Conservation (phyloP, 1,140 invertebrate species). For the Neuroterus valhalla region DNA sequence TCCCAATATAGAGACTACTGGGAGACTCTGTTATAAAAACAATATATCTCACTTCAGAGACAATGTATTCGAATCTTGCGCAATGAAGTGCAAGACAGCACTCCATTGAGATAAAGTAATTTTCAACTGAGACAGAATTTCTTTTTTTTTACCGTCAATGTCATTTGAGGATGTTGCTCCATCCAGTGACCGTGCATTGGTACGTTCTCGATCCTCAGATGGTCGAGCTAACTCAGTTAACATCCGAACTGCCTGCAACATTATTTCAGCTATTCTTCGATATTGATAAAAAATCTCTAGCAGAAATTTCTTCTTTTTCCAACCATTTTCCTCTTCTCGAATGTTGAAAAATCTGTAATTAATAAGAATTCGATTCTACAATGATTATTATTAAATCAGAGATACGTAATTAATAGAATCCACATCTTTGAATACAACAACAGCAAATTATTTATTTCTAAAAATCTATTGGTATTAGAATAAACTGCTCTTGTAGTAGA, state of each 20-base stretch:
- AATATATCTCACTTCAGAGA: too few species aligned
- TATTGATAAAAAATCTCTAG: constrained; percentile 37
- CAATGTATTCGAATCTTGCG: too few species aligned
- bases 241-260: constrained; percentile 67
- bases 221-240: constrained; percentile 63
- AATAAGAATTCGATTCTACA: background rate
- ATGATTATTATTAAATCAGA: background rate
- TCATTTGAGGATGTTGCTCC: constrained; percentile 47
- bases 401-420: background rate
- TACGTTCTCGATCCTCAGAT: constrained; percentile 58
- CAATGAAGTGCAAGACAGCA: too few species aligned
- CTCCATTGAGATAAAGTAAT: too few species aligned
- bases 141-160: constrained; percentile 50
- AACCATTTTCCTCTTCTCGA: constrained; percentile 1
- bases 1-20: too few species aligned
- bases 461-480: too few species aligned
- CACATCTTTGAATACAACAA: too few species aligned
- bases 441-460: too few species aligned
- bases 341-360: background rate
- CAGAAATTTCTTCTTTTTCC: constrained; percentile 1
- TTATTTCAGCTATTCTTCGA: constrained; percentile 44
- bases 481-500: too few species aligned
- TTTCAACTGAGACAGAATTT: background rate
- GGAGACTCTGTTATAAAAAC: too few species aligned
- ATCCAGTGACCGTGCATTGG: constrained; percentile 53